Conservation (phyloP, 2,888 invertebrate genomes). For the Hololepta plana region DNA sequence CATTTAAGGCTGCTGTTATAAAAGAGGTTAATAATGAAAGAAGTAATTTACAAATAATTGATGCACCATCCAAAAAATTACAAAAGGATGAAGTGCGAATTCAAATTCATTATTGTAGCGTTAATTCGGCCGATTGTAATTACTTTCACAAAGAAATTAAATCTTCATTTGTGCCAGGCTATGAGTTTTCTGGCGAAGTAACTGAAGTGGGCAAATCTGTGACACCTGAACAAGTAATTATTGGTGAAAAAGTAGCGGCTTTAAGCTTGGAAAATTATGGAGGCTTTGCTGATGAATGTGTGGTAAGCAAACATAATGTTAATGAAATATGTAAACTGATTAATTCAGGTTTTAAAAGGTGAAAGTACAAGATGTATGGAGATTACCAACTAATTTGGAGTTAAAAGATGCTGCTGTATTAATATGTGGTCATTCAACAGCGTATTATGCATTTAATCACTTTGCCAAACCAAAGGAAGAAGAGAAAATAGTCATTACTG, state of each 20-base stretch:
- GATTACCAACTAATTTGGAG: constrained; percentile 32
- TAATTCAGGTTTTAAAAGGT: constrained; percentile 11
- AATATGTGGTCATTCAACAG: constrained; percentile 41
- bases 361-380: constrained; percentile 36
- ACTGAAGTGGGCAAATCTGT: constrained; percentile 34
- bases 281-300: constrained; percentile 42
- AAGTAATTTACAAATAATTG: too few species aligned
- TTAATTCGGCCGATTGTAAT: constrained; percentile 43
- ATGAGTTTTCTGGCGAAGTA: constrained; percentile 43
- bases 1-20: too few species aligned
- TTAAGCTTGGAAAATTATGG: constrained; percentile 34
- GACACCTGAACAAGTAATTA: constrained; percentile 19
- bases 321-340: not conserved
- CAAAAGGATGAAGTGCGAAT: constrained; percentile 39
- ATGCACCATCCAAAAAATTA: too few species aligned
- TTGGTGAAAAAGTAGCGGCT: constrained; percentile 41
- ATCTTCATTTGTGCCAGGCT: constrained; percentile 43
- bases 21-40: too few species aligned
- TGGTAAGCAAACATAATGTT: constrained; percentile 20
- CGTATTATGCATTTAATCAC: constrained; percentile 41
- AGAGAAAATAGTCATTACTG: constrained; percentile 42
- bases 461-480: constrained; percentile 30
- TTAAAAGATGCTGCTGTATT: constrained; percentile 37
- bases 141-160: constrained; percentile 29
- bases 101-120: constrained; percentile 40